Evolutionary conservation across 2,797 vertebrate species (phyloP).

Genomic region (Tadarida brasiliensis): DNA sequence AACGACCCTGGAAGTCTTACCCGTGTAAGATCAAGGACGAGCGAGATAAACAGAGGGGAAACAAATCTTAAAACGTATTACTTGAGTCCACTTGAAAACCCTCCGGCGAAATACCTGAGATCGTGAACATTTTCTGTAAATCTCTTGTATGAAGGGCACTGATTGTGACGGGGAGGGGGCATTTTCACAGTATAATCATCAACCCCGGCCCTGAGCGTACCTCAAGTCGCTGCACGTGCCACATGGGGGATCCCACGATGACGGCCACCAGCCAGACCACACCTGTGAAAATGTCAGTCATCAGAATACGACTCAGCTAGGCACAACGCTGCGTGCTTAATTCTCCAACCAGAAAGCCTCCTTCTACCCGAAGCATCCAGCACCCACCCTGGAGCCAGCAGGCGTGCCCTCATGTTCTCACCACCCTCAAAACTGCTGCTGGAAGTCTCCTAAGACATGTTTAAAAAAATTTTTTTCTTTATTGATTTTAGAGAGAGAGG

Average conservation of each 20-base stretch:
- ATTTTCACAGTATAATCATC: background rate
- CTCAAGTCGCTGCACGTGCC: slow-evolving; percentile 88
- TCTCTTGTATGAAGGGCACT: background rate
- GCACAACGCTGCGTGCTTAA: fast-evolving
- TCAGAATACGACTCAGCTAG: background rate
- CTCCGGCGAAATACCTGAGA: background rate
- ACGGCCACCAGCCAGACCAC: slow-evolving; percentile 88
- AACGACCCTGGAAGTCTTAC: background rate
- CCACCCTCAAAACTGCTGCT: background rate
- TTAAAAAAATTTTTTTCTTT: background rate
- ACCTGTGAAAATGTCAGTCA: slow-evolving; percentile 78
- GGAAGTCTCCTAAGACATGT: background rate
- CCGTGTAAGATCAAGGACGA: background rate
- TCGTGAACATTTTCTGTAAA: background rate
- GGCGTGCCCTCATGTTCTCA: background rate
- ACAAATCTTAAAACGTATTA: background rate
- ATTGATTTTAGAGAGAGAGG: too few relatives aligned
- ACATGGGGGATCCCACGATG: slow-evolving; percentile 88
- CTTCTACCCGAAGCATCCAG: background rate
- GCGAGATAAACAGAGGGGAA: background rate
- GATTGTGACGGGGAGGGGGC: background rate
- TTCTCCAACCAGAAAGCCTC: too few relatives aligned
- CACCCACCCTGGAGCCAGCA: background rate
- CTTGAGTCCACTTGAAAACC: background rate
- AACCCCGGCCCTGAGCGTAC: slow-evolving; percentile 71